A percentile compares a stretch with the other conserved stretches of the same genome.
Conservation (phyloP, 2,797 vertebrate genomes). For the Acipenser ruthenus region DNA sequence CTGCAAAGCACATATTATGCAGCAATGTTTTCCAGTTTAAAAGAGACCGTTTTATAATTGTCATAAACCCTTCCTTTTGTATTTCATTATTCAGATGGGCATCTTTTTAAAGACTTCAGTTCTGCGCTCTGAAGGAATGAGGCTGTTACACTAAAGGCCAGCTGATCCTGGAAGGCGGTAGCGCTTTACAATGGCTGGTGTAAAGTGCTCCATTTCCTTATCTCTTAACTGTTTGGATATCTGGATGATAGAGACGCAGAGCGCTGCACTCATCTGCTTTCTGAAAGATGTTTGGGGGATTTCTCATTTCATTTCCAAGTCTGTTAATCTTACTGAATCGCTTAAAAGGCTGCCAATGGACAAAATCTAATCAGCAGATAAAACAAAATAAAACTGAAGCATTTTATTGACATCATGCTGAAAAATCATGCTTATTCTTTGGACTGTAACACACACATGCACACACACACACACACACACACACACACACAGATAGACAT, state of each 20-base stretch:
- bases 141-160: conserved; percentile 34
- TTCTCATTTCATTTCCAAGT: no score
- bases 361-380: no score
- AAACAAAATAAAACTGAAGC: no score
- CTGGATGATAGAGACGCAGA: conserved; percentile 4
- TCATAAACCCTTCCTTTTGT: conserved; percentile 47
- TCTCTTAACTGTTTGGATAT: conserved; percentile 30
- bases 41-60: conserved; percentile 48
- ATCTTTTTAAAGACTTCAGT: conserved; percentile 37
- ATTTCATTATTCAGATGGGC: conserved; percentile 53
- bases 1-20: conserved; percentile 39
- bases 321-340: no score
- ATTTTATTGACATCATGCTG: no score
- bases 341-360: no score
- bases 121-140: conserved; percentile 36
- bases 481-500: no score
- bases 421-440: no score
- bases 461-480: no score
- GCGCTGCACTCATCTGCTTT: no score
- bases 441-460: no score
- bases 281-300: no score
- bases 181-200: conserved; percentile 19
- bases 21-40: conserved; percentile 59
- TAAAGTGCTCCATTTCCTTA: conserved; percentile 20
- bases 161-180: conserved; percentile 25